Evolutionary conservation across 2,113 vertebrate genomes (phyloP).

Genomic region (Alectura lathami): DNA sequence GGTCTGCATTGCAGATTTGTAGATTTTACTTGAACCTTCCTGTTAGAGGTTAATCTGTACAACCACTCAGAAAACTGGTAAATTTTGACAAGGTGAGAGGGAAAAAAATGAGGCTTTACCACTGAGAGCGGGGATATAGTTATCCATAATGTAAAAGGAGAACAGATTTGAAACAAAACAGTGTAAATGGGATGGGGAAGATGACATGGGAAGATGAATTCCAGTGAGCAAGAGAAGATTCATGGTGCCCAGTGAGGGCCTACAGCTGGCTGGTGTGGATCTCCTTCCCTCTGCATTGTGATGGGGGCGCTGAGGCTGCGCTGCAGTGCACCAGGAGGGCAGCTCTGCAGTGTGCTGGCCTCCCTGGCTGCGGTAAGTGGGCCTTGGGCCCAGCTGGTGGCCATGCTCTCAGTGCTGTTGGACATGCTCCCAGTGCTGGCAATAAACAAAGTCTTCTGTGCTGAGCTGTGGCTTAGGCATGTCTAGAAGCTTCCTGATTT

Average conservation of each 20-base stretch:
- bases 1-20: not conserved
- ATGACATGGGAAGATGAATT: no score
- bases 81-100: not conserved
- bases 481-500: not conserved
- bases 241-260: not conserved
- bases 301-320: not conserved
- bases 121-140: not conserved
- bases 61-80: not conserved
- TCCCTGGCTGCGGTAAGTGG: not conserved
- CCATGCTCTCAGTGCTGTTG: not conserved
- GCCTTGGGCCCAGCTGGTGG: not conserved
- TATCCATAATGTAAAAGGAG: not conserved
- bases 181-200: not conserved
- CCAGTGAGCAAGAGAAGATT: no score
- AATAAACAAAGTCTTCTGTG: not conserved
- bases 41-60: not conserved
- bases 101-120: not conserved
- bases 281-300: not conserved
- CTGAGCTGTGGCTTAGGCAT: not conserved
- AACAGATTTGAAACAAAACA: not conserved
- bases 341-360: not conserved
- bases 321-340: accelerated
- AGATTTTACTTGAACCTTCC: not conserved
- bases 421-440: not conserved
- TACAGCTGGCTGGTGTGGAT: not conserved